phyloP scores from a whole-genome alignment of 2,888 invertebrate genomes.

The Rhagium mordax region DNA sequence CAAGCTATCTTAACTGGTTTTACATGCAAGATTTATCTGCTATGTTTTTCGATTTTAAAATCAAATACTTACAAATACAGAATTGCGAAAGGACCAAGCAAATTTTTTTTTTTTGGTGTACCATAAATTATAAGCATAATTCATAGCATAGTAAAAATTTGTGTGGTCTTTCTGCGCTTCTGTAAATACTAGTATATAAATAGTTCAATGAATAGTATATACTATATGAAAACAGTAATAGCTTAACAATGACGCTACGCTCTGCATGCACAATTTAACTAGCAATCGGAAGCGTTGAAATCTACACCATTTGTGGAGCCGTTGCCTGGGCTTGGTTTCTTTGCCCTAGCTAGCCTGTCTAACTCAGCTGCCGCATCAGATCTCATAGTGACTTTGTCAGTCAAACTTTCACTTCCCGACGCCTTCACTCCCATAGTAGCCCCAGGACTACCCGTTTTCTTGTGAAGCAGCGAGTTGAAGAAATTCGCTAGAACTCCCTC shows the following conservation, averaged over 20 bases:
- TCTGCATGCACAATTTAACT: constrained; percentile 36
- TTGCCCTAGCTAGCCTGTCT: constrained; percentile 87
- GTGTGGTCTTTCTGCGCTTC: too few species aligned
- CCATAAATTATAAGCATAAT: too few species aligned
- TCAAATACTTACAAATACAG: too few species aligned
- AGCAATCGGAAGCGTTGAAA: constrained; percentile 73
- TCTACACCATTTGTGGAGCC: constrained; percentile 67
- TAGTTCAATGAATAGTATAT: neutral
- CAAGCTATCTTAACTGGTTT: neutral
- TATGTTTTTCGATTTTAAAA: too few species aligned
- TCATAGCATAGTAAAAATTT: too few species aligned
- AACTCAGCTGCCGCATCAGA: constrained; percentile 95
- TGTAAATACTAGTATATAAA: too few species aligned
- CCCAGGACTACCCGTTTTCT: constrained; percentile 85
- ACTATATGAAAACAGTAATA: neutral
- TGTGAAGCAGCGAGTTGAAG: constrained; percentile 97
- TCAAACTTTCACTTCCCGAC: constrained; percentile 64
- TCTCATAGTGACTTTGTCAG: constrained; percentile 83
- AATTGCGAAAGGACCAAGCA: too few species aligned
- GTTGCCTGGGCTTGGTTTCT: constrained; percentile 55
- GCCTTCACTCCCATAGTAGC: constrained; percentile 68
- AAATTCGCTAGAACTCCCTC: constrained; percentile 98
- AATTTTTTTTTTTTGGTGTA: neutral
- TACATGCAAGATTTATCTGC: neutral
- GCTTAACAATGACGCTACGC: neutral